Evolutionary conservation across 2,888 invertebrate species (phyloP), one percentile per base, ranked within the genome.

Genomic region (Dasypogon diadema): DNA sequence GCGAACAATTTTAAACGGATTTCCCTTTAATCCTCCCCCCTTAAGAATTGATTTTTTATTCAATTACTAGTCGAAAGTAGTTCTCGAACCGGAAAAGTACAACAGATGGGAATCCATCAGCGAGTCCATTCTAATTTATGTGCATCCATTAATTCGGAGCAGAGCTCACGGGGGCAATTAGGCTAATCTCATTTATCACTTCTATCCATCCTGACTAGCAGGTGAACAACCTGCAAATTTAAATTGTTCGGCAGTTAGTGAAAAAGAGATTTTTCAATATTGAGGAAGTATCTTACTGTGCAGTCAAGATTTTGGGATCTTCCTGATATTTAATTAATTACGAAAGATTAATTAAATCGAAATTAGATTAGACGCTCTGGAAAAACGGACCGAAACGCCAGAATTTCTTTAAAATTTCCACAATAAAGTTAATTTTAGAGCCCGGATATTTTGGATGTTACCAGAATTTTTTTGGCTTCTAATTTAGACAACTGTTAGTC

Each of bases 51-150:
- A 1, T 1, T 42, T 42, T 42, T 30, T 42, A 51, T 63, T 63
- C 46, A 65, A 65, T 65, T 65, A 46, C 34, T 34, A 14, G n/a
- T 58, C 65, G 48, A 48, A 65, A 21, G 63, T 16, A 46, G 48
- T 12, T 37, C 60, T 60, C 2, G 18, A 24, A 6, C 48, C 46
- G 48, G 21, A 65, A 46, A 24, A 24, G 48, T 65, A 65, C 46
- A 65, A 65, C 65, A 65, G 65, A 65, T 65, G 65, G 65, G 65
- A 18, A 65, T 22, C 46, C 46, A 65, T 65, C 65, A 65, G 46
- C 24, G 65, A 65, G 48, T 22, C 48, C 65, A 22, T 24, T n/a
- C 48, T 65, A 65, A 65, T 65, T 65, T 65, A 65, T 65, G 48
- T 48, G 65, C 65, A 65, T 65, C 46, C 65, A 65, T 65, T 65